Conservation (phyloP, 2,888 invertebrate species). For the Stictocephala bisonia region DNA sequence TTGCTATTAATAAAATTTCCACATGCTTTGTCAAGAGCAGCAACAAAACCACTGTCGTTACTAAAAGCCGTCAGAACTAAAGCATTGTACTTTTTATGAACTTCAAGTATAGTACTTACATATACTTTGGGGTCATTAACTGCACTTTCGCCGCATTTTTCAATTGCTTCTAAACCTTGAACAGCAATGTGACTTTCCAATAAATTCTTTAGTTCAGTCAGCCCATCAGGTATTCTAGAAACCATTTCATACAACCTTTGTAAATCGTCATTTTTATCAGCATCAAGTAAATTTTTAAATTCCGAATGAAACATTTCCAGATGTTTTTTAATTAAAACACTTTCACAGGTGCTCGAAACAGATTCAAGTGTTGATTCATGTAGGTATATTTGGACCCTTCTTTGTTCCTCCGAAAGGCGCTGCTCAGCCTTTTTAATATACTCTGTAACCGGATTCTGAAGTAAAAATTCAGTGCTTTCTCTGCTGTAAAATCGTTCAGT, state of each 20-base stretch:
- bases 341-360: constrained; percentile 92
- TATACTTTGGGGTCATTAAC: constrained; percentile 97
- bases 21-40: constrained; percentile 96
- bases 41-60: constrained; percentile 98
- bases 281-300: constrained; percentile 91
- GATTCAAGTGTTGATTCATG: constrained; percentile 93
- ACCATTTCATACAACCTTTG: constrained; percentile 96
- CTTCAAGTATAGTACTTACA: constrained; percentile 95
- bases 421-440: constrained; percentile 99
- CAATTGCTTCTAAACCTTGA: constrained; percentile 92
- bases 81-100: constrained; percentile 97
- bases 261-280: constrained; percentile 94
- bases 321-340: constrained; percentile 96
- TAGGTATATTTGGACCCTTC: constrained; percentile 92
- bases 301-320: constrained; percentile 95
- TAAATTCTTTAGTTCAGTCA: constrained; percentile 87
- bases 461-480: constrained; percentile 94
- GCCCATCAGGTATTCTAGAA: constrained; percentile 90
- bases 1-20: constrained; percentile 98
- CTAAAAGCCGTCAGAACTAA: constrained; percentile 94
- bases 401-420: constrained; percentile 91
- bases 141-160: constrained; percentile 92
- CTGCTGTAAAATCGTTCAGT: constrained; percentile 94
- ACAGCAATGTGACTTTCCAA: constrained; percentile 94
- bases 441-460: constrained; percentile 96